Evolutionary conservation across 2,888 invertebrate genomes (phyloP), one percentile per base, ranked within the genome.

Genomic region (Agrochola lota): DNA sequence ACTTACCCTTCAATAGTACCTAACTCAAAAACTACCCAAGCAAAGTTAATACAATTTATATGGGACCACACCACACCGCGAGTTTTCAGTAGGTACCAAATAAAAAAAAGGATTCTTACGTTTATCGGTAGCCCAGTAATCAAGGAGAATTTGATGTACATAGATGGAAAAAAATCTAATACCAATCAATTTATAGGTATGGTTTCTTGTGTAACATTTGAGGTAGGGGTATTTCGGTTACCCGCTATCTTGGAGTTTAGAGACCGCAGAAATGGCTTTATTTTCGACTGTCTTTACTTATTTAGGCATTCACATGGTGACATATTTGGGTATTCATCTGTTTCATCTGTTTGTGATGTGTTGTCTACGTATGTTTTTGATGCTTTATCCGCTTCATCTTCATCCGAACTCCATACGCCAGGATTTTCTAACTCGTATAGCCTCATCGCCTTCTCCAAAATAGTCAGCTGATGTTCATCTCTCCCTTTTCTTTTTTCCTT

Each of bases 331-430:
- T 72, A 80, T 55, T 81, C 55, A 5, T 55, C 35, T 46, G 77
- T 63, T 66, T 46, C 59, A 55, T 74, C 64, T 23, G 78, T 78
- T 60, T 78, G 78, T 43, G 81, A 52, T 74, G 81, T 57, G 11
- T 63, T 63, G 35, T 80, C 55, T 35, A 35, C 26, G 59, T 74
- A 74, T 52, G 23, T 30, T 20, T 35, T 72, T 55, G 62, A 23
- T 59, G 57, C 55, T 81, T 64, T 78, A 9, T 57, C 63, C 6
- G 72, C 23, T 43, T 78, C 78, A 17, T 73, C 75, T 59, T 83
- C 78, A 26, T 78, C 81, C 9, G 78, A 81, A 66, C 81, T 66
- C 78, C 81, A 78, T 52, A 66, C 57, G 15, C 81, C 81, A 66
- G 78, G 78, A 66, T 78, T 66, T 26, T 78, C 78, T 66, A 78